These are phyloP conservation scores for Falco punctatus DNA, from an alignment of 2,113 vertebrate species.

Conservation along the genomic window DNA sequence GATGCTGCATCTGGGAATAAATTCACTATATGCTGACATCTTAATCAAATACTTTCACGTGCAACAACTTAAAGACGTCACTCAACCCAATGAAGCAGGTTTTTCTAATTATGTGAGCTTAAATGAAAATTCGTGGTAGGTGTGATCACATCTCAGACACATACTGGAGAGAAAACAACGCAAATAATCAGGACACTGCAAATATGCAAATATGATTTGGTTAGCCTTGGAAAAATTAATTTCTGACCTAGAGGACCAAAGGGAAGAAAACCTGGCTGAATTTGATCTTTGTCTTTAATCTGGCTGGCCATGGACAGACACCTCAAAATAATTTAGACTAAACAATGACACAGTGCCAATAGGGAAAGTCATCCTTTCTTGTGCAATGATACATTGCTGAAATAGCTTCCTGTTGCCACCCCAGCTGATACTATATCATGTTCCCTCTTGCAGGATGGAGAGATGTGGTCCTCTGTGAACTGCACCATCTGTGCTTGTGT, in stretches of 20 bases:
- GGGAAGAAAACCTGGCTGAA: background rate
- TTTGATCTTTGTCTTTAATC: slow-evolving; percentile 1
- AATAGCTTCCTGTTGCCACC: slow-evolving; percentile 28
- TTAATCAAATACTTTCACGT: slow-evolving; percentile 24
- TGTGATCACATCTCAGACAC: background rate
- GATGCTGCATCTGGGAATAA: slow-evolving; percentile 24
- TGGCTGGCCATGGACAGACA: background rate
- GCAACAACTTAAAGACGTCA: background rate
- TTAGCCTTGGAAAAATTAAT: background rate
- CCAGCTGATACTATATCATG: slow-evolving; percentile 51
- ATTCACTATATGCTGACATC: background rate
- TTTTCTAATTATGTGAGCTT: slow-evolving; percentile 45
- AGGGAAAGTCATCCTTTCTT: slow-evolving; percentile 31
- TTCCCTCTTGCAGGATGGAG: slow-evolving; percentile 85
- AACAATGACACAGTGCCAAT: slow-evolving; percentile 16
- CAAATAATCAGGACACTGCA: background rate
- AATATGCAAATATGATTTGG: slow-evolving; percentile 17
- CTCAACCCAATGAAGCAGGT: slow-evolving; percentile 7
- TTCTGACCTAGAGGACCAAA: background rate
- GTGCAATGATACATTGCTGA: slow-evolving; percentile 22
- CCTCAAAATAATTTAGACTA: slow-evolving; percentile 46
- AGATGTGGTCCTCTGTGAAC: slow-evolving; percentile 97
- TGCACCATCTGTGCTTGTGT: slow-evolving; percentile 94
- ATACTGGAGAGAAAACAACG: background rate
- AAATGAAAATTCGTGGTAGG: slow-evolving; percentile 24